Percentiles rank a stretch among this genome's conserved stretches.
phyloP scores from a whole-genome alignment of 2,888 invertebrate genomes.

The Andrena trimmerana region DNA sequence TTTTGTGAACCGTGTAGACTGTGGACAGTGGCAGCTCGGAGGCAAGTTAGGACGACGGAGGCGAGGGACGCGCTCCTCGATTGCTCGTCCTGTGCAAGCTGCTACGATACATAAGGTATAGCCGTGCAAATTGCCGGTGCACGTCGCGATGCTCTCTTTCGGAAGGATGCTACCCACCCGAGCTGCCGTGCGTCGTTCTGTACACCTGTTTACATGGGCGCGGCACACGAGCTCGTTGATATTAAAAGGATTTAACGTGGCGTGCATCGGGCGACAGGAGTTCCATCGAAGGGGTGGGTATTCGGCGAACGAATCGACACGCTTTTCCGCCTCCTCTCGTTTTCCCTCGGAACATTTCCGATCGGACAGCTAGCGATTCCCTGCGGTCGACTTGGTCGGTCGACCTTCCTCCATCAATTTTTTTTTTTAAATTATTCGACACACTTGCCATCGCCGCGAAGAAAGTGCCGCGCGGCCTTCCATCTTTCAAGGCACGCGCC shows the following conservation, averaged over 20 bases:
- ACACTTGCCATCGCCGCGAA: constrained; percentile 31
- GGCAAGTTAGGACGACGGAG: neutral
- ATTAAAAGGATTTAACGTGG: constrained; percentile 55
- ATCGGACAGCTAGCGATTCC: neutral
- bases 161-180: constrained; percentile 46
- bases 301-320: constrained; percentile 10
- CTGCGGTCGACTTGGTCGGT: neutral
- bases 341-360: neutral
- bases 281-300: neutral
- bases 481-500: constrained; percentile 49
- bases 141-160: constrained; percentile 53
- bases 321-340: neutral
- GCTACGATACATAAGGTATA: constrained; percentile 23
- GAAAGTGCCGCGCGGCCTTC: constrained; percentile 35
- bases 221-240: constrained; percentile 21
- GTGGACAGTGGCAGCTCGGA: neutral
- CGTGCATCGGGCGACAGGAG: constrained; percentile 31
- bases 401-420: constrained; percentile 8
- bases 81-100: constrained; percentile 30
- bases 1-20: too few species aligned
- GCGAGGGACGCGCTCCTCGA: neutral
- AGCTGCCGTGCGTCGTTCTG: constrained; percentile 35
- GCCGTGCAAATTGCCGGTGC: constrained; percentile 42
- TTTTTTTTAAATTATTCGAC: constrained; percentile 15
- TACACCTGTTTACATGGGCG: constrained; percentile 60